Base-by-base conservation (phyloP, 2,888 invertebrate species). In the Melolontha melolontha region DNA sequence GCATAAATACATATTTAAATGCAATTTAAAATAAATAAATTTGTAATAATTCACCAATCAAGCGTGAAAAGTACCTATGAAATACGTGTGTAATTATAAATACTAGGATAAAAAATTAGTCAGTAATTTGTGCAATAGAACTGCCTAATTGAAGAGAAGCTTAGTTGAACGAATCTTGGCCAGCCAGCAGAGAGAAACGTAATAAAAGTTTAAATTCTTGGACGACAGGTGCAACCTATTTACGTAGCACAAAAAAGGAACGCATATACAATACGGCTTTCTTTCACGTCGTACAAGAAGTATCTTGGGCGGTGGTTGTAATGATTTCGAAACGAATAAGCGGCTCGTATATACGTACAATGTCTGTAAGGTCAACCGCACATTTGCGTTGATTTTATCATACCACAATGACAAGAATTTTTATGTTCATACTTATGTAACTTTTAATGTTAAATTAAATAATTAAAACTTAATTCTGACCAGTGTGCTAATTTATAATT, bases 191-290 rank as follows among this genome's bases (percentile, higher is more conserved):
- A 34, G 59, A 49, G 39, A 47, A 42, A 55, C 42, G 67, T 64
- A 71, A 72, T 71, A 71, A 72, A 70, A 73, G 69, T 67, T 67
- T 67, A 73, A 72, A 79, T 79, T 78, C 78, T 76, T 75, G 72
- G 74, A 73, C 75, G 75, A 76, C 79, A 79, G 79, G 79, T 79
- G 79, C 77, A 76, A 72, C 76, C 76, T 73, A 76, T 75, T 76
- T 77, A 71, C 66, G 71, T 70, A 68, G 71, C 70, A 70, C 54
- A 50, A 59, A 67, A 70, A 72, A 71, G 72, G 72, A 62, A 49
- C 59, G 59, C 59, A 47, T 34, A 49, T 34, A 62, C 57, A 57
- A 57, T 62, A 49, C 47, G 16, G 59, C 47, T 62, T 62, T 62
- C 59, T 62, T 62, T 34, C 39, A 62, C 29, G 34, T 49, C 59